A percentile compares a stretch with the other conserved stretches of the same genome.
Conservation (phyloP, 2,888 invertebrate genomes). For the Oscheius sp. region DNA sequence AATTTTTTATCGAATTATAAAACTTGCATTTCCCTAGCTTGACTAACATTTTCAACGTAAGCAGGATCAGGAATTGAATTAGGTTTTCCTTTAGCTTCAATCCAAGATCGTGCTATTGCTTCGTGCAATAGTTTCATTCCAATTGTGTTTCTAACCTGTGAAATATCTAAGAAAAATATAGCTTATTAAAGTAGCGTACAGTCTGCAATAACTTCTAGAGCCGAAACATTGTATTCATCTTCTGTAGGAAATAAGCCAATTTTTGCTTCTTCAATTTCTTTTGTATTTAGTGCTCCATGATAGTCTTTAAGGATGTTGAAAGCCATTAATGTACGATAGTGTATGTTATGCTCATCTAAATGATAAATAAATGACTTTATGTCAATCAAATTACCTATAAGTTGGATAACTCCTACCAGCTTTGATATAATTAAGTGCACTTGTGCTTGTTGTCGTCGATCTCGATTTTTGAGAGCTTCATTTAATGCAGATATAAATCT, state of each 20-base stretch:
- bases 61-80: slow-evolving; percentile 1
- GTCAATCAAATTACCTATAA: slow-evolving; percentile 4
- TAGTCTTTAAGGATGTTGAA: slow-evolving; percentile 26
- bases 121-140: slow-evolving; percentile 26
- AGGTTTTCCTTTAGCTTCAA: slow-evolving; percentile 17
- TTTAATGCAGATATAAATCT: slow-evolving; percentile 14
- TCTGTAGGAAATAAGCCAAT: slow-evolving; percentile 12
- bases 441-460: neutral
- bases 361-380: neutral
- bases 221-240: neutral
- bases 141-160: slow-evolving; percentile 6
- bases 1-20: neutral
- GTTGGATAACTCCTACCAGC: neutral
- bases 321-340: slow-evolving; percentile 25
- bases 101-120: slow-evolving; percentile 18
- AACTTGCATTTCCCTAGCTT: neutral
- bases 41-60: neutral
- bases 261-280: slow-evolving; percentile 16
- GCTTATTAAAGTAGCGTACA: neutral
- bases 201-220: slow-evolving; percentile 11
- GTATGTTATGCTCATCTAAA: slow-evolving; percentile 15
- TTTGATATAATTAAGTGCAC: neutral
- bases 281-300: neutral
- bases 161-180: slow-evolving; percentile 7
- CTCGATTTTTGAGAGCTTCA: neutral